Percentiles rank a stretch among this genome's conserved stretches.
Conservation (phyloP, 2,888 invertebrate species). For the Ashinkailepas kermadecensis region DNA sequence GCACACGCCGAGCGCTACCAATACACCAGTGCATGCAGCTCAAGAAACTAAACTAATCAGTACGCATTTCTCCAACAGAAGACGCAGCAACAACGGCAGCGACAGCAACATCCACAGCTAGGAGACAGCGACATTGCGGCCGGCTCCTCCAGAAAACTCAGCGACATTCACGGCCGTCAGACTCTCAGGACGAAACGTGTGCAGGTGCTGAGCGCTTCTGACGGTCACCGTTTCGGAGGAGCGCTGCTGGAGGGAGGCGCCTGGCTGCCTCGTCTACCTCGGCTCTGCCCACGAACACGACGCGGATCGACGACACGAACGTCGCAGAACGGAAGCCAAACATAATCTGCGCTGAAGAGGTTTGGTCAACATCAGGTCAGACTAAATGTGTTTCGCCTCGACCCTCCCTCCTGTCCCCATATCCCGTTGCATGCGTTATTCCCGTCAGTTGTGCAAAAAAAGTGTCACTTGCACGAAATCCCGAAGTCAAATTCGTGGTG, state of each 20-base stretch:
- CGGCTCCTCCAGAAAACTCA: neutral
- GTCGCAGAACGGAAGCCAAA: conserved; percentile 23
- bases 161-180: neutral
- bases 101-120: neutral
- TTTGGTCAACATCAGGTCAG: conserved; percentile 25
- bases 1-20: too few species aligned
- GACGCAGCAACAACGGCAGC: neutral
- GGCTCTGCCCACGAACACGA: conserved; percentile 26
- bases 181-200: neutral
- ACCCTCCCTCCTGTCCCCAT: conserved; percentile 26
- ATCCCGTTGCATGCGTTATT: conserved; percentile 30
- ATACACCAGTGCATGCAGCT: too few species aligned
- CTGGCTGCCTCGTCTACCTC: conserved; percentile 23
- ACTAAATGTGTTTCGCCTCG: conserved; percentile 25
- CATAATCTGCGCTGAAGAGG: conserved; percentile 24
- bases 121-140: neutral
- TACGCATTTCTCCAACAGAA: neutral
- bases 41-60: neutral
- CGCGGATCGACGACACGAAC: conserved; percentile 26
- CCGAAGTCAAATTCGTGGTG: conserved; percentile 29
- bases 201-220: neutral
- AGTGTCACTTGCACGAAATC: conserved; percentile 27
- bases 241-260: conserved; percentile 12
- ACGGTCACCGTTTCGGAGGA: neutral
- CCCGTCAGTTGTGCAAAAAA: conserved; percentile 25